A percentile compares a stretch with the other conserved stretches of the same genome.
These are phyloP conservation scores for Sarcoramphus papa DNA, from an alignment of 2,797 vertebrate species.

Conservation along the genomic window DNA sequence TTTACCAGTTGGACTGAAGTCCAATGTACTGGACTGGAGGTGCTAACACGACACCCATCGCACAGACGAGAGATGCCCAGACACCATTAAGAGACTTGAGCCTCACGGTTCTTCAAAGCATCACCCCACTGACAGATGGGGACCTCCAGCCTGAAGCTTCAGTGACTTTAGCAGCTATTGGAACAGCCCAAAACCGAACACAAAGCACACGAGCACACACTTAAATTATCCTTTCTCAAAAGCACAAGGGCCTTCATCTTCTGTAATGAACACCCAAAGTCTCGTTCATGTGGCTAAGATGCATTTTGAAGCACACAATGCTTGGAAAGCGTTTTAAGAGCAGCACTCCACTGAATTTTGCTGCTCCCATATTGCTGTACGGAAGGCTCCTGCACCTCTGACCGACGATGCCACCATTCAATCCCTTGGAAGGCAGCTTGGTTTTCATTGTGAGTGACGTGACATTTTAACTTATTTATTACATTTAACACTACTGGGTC, in stretches of 20 bases:
- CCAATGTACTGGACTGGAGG: not conserved
- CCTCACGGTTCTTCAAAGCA: not conserved
- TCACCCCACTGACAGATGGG: not conserved
- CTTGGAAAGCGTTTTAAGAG: not conserved
- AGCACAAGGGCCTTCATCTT: not conserved
- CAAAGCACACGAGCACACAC: not conserved
- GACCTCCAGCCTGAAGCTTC: not conserved
- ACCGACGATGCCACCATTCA: not conserved
- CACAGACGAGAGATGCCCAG: too few species aligned
- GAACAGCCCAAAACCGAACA: not conserved
- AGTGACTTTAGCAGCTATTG: not conserved
- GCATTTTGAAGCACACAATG: not conserved
- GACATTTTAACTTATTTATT: not conserved
- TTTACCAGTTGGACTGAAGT: not conserved
- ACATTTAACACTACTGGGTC: not conserved
- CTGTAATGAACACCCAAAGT: not conserved
- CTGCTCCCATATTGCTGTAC: not conserved
- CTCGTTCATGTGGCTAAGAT: accelerated
- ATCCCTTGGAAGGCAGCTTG: not conserved
- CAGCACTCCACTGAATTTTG: not conserved
- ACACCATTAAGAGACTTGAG: not conserved
- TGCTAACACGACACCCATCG: accelerated
- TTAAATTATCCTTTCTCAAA: not conserved
- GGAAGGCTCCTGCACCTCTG: not conserved
- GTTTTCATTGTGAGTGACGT: not conserved